Evolutionary conservation across 2,888 invertebrate genomes (phyloP), one percentile per base, ranked within the genome.

Genomic region (Hypomecis punctinalis): DNA sequence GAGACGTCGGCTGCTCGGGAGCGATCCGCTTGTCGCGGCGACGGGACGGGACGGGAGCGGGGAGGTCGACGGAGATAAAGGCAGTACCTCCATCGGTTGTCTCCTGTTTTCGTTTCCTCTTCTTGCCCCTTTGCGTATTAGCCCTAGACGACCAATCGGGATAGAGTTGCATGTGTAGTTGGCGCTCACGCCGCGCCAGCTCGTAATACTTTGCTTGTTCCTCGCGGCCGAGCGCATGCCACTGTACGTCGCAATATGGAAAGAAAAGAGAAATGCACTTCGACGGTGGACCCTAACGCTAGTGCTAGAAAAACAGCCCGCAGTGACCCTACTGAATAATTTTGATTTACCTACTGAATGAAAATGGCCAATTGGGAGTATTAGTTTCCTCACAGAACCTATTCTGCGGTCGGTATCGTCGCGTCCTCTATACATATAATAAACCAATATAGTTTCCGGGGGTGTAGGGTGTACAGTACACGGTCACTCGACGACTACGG

Each of bases 161-260:
- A 95, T 99, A 99, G 94, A 98, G 96, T 96, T 98, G 98, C 97
- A 98, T 97, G 95, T 99, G 99, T 93, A 98, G 96, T 95, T 99
- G 98, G 94, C 99, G 96, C 95, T 99, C 99, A 94, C 98, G 97
- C 93, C 98, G 96, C 89, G 99, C 99, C 96, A 98, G 96, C 94
- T 99, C 99, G 95, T 99, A 99, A 96, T 99, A 99, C 95, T 99
- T 99, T 94, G 98, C 97, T 95, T 99, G 99, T 95, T 99, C 99
- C 94, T 98, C 98, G 94, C 98, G 97, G 94, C 98, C 98, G 95
- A 99, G 96, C 93, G 98, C 98, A 96, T 99, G 99, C 99, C 99
- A 99, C 98, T 99, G 94, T 91, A 92, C 90, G 90, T 86, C 88
- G 90, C 88, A 83, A 92, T 92, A 93, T 93, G 93, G 91, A 93